phyloP scores from a whole-genome alignment of 2,113 vertebrate genomes.

The Sturnira hondurensis region DNA sequence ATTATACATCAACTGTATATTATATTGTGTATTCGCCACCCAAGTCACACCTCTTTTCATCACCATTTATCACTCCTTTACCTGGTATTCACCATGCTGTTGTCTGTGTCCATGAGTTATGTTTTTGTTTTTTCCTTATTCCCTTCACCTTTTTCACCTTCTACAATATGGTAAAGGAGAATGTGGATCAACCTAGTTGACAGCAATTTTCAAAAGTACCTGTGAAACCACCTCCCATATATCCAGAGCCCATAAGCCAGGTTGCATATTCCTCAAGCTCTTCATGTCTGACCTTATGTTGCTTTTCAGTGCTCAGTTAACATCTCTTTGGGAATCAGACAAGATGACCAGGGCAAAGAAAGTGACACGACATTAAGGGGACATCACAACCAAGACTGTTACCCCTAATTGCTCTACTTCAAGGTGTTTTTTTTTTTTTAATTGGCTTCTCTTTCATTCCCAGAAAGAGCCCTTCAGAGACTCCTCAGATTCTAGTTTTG shows the following conservation, averaged over 20 bases:
- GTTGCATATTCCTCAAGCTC: background rate
- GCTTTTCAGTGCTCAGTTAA: background rate
- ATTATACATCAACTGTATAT: too few species aligned
- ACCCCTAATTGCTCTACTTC: background rate
- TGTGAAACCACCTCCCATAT: background rate
- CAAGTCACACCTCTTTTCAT: too few species aligned
- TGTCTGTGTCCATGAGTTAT: too few species aligned
- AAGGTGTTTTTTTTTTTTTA: background rate
- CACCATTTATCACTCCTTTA: too few species aligned
- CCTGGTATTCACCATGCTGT: too few species aligned
- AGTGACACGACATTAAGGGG: background rate
- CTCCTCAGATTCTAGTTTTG: slow-evolving; percentile 40
- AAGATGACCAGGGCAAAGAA: background rate
- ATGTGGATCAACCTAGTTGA: background rate
- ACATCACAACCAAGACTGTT: background rate
- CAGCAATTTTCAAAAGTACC: background rate
- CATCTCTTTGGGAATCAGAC: background rate
- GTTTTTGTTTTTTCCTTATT: too few species aligned
- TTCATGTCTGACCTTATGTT: background rate
- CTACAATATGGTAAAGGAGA: background rate
- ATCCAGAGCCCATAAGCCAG: background rate
- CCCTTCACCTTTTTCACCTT: too few species aligned
- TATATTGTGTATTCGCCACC: too few species aligned
- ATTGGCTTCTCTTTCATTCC: background rate
- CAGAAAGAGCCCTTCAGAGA: background rate